Base-by-base conservation (phyloP, 2,113 vertebrate genomes). In the Anolis sagrei region DNA sequence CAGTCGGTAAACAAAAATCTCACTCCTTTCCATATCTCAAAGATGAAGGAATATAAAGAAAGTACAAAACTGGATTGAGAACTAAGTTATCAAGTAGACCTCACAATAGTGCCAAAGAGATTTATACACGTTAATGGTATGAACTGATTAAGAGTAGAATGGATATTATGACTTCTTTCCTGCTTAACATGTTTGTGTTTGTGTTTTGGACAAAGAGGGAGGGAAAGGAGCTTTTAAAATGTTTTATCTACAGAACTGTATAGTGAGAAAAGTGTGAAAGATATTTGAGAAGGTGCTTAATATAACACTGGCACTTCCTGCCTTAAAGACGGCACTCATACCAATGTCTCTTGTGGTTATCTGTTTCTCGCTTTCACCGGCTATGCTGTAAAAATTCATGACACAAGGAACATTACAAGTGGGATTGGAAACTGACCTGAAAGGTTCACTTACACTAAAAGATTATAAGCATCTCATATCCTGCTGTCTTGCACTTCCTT, bases 141-240 rank as follows among this genome's bases (percentile, higher is more conserved):
- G 23, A 86, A 86, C 77, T 2, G 14, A 58, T 58, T 58, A 58
- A 58, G 13, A 58, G 16, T 58, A 58, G 14, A 16, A 58, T 58
- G 13, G 18, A 58, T 58, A 58, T 58, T 58, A 13, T 58, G 11
- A 16, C 18, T 58, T 72, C 2, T 58, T 93, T 84, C 66, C 25
- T 66, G 61, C 72, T 76, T 19, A 27, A 90, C 92, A 89, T 3
- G 62, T 18, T 27, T 79, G 81, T 44, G n/a, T 16, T 86, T 75
- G 23, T 76, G 5, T 74, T 79, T 54, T 13, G 62, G 61, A 34
- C 0, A 32, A 1, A 0, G 9, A 86, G 44, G 66, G 9, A 79
- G 73, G 19, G 21, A 91, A 87, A 87, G 62, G 77, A 69, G 1
- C 0, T 69, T 3, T 84, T 27, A 79, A 21, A 78, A 32, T 79